Evolutionary conservation across 2,113 vertebrate genomes (phyloP), one percentile per base, ranked within the genome.

Genomic region (Heloderma charlesbogerti): DNA sequence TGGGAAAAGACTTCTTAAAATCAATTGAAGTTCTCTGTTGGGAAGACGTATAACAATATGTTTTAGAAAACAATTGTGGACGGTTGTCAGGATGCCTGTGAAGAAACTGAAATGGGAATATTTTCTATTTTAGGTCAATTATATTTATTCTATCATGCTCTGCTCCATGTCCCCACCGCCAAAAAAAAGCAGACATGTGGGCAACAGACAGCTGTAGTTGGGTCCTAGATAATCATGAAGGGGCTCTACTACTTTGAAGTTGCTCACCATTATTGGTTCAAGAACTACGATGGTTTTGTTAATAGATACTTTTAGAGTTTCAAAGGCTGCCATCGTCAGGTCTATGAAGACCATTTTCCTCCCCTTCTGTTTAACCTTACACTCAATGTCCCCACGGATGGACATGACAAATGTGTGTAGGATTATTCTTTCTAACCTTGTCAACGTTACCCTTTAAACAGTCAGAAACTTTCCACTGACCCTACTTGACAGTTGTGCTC

Each of bases 111-210:
- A 57, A 48, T 48, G 25, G 10, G 77, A 79, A 27, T 29, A 1
- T 27, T 48, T 29, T 79, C 10, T 79, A 6, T 51, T 80, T 80
- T 31, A 80, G 54, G 37, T 22, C 6, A 1, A 77, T 31, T 10
- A 34, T 54, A 29, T 80, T 9, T 80, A 25, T 25, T 83, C n/a
- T 60, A 84, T 66, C 81, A 66, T 6, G 25, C 60, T 84, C 40
- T 84, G 9, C 48, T 81, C 51, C 34, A 63, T 60, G n/a, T 27
- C 51, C 10, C 29, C 12, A 63, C n/a, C 27, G 66, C n/a, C 6
- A 57, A 43, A 66, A 66, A 27, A 66, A 45, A 91, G 93, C 90
- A 93, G 1, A 43, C 40, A 4, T 15, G 82, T 27, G 93, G 94
- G 91, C 1, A 77, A 43, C 75, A 51, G 78, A 48, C 29, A 54